Conservation (phyloP, 2,797 vertebrate genomes). For the Ptychadena robeensis region DNA sequence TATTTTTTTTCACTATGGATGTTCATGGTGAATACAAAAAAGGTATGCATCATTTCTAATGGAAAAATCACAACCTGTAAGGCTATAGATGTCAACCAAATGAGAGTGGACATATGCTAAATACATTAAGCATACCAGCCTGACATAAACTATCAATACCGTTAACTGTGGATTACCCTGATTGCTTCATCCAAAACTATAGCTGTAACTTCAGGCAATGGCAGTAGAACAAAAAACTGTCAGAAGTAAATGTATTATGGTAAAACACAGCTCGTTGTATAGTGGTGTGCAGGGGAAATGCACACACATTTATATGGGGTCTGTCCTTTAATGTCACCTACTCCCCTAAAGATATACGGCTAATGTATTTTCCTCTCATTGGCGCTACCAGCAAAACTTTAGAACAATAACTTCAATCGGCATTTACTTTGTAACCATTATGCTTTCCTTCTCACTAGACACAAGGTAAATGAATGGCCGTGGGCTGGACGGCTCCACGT, state of each 20-base stretch:
- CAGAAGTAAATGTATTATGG: slow-evolving; percentile 21
- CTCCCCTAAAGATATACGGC: slow-evolving; percentile 34
- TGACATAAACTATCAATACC: slow-evolving; percentile 2
- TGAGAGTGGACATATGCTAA: slow-evolving; percentile 21
- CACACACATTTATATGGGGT: slow-evolving; percentile 25
- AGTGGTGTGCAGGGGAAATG: background rate
- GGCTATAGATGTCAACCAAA: slow-evolving; percentile 6
- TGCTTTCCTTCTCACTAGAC: slow-evolving; percentile 55
- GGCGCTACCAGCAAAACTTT: slow-evolving; percentile 57
- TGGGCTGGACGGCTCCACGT: slow-evolving; percentile 52
- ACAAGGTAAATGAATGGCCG: slow-evolving; percentile 62
- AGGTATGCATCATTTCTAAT: background rate
- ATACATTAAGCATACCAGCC: slow-evolving; percentile 12
- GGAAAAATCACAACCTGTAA: background rate
- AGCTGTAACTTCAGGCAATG: slow-evolving; percentile 21
- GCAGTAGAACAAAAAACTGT: background rate
- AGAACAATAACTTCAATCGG: slow-evolving; percentile 50
- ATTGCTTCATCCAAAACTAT: slow-evolving; percentile 13
- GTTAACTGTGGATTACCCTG: slow-evolving; percentile 26
- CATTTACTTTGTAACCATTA: slow-evolving; percentile 61
- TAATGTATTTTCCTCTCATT: slow-evolving; percentile 46
- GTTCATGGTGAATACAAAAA: too few species aligned
- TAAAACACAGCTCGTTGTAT: slow-evolving; percentile 14
- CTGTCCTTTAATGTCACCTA: slow-evolving; percentile 29
- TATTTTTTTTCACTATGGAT: too few species aligned